phyloP scores from a whole-genome alignment of 2,797 vertebrate species.

The Lutjanus argentimaculatus region DNA sequence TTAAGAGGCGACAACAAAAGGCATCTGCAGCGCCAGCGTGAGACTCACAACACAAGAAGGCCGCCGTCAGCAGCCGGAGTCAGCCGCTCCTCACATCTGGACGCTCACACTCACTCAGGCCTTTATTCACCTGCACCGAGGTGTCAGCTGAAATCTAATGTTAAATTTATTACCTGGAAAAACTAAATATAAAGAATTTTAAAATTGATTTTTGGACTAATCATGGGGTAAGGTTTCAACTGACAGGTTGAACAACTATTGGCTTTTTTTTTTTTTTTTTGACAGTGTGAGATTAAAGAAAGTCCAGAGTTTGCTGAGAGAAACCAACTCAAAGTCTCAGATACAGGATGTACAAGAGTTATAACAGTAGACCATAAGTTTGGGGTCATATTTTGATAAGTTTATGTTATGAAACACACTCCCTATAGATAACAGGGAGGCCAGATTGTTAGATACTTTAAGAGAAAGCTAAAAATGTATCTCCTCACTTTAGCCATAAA shows the following conservation, averaged over 20 bases:
- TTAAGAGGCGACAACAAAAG: conserved; percentile 76
- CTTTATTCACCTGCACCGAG: conserved; percentile 13
- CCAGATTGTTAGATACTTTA: too few species aligned
- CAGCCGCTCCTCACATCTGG: conserved; percentile 69
- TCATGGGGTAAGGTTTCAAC: not conserved
- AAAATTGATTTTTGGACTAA: not conserved
- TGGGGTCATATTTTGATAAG: too few species aligned
- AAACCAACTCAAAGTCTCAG: not conserved
- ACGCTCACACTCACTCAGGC: conserved; percentile 44
- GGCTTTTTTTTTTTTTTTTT: not conserved
- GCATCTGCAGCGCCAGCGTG: conserved; percentile 72
- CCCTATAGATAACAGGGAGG: too few species aligned
- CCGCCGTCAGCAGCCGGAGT: conserved; percentile 60
- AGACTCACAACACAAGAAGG: conserved; percentile 59
- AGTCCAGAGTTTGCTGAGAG: not conserved
- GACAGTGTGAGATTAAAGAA: not conserved
- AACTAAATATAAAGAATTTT: not conserved
- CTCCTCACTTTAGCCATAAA: too few species aligned
- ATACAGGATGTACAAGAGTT: not conserved
- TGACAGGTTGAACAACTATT: not conserved
- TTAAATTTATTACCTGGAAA: not conserved
- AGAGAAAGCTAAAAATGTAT: too few species aligned
- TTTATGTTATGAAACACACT: too few species aligned
- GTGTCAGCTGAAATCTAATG: not conserved
- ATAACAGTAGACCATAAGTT: too few species aligned